A percentile compares a stretch with the other conserved stretches of the same genome.
Conservation (phyloP, 2,888 invertebrate species). For the Carcina quercana region DNA sequence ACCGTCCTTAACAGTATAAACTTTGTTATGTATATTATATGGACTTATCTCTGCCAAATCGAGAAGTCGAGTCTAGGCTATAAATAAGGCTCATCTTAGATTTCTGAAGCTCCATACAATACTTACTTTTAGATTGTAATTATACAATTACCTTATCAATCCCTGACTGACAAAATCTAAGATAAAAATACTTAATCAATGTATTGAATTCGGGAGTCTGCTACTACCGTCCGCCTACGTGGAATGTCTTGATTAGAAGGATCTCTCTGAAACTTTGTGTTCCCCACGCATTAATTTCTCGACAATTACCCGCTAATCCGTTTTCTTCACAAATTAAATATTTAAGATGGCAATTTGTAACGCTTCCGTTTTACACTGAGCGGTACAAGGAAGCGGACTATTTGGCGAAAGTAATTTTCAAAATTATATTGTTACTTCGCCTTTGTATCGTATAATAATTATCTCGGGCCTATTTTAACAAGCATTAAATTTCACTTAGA, state of each 20-base stretch:
- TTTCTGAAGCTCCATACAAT: too few species aligned
- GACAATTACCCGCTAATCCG: slow-evolving; percentile 52
- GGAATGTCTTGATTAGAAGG: slow-evolving; percentile 24
- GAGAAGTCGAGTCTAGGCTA: slow-evolving; percentile 52
- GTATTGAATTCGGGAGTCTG: too few species aligned
- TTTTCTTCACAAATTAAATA: slow-evolving; percentile 62
- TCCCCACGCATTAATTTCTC: slow-evolving; percentile 38
- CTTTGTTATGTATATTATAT: slow-evolving; percentile 56
- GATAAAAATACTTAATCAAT: too few species aligned
- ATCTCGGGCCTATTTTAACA: slow-evolving; percentile 60
- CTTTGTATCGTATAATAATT: slow-evolving; percentile 63
- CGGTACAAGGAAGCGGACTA: slow-evolving; percentile 52
- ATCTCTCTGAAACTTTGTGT: slow-evolving; percentile 20
- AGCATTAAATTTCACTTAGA: slow-evolving; percentile 56
- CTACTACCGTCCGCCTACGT: too few species aligned
- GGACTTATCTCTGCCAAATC: slow-evolving; percentile 58
- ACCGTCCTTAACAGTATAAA: slow-evolving; percentile 55
- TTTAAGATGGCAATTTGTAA: slow-evolving; percentile 61
- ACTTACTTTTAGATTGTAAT: too few species aligned
- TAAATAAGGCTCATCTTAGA: slow-evolving; percentile 67
- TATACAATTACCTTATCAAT: too few species aligned
- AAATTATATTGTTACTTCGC: slow-evolving; percentile 64
- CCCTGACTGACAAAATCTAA: too few species aligned
- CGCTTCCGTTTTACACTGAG: slow-evolving; percentile 51
- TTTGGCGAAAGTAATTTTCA: slow-evolving; percentile 59